These are phyloP conservation scores for Stegostoma tigrinum DNA, from an alignment of 2,113 vertebrate species.

Conservation along the genomic window DNA sequence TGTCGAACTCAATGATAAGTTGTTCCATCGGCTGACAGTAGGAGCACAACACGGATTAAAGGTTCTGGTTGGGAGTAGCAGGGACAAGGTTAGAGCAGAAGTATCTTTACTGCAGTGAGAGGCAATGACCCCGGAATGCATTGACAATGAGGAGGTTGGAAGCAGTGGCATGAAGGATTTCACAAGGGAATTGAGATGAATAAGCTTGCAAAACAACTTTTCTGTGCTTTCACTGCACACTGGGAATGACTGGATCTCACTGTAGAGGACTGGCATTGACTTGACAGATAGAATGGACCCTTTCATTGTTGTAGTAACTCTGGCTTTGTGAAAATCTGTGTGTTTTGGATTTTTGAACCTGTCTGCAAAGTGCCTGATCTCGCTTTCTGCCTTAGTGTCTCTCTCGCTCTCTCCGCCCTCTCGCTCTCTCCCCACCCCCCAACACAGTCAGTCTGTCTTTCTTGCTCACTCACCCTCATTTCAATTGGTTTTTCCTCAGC, in stretches of 20 bases:
- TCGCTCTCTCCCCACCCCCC: no score
- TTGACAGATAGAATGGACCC: not conserved
- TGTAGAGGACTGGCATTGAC: not conserved
- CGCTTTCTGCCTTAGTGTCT: not conserved
- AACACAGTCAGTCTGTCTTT: no score
- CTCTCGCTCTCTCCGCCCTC: not conserved
- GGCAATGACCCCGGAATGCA: not conserved
- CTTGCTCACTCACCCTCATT: no score
- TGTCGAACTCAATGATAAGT: no score
- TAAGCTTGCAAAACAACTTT: no score
- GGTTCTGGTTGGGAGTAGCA: no score
- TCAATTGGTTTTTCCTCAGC: slow-evolving; percentile 39
- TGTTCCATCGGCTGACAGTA: no score
- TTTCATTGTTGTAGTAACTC: not conserved
- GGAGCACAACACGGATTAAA: no score
- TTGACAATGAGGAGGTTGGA: not conserved
- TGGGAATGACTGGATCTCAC: not conserved
- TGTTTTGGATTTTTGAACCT: not conserved
- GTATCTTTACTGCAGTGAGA: no score
- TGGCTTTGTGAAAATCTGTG: not conserved
- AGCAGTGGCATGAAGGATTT: not conserved
- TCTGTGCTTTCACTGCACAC: no score
- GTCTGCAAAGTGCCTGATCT: no score
- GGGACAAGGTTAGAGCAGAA: no score
- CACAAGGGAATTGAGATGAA: not conserved